Evolutionary conservation across 2,113 vertebrate species (phyloP).

Genomic region (Aegotheles bennettii): DNA sequence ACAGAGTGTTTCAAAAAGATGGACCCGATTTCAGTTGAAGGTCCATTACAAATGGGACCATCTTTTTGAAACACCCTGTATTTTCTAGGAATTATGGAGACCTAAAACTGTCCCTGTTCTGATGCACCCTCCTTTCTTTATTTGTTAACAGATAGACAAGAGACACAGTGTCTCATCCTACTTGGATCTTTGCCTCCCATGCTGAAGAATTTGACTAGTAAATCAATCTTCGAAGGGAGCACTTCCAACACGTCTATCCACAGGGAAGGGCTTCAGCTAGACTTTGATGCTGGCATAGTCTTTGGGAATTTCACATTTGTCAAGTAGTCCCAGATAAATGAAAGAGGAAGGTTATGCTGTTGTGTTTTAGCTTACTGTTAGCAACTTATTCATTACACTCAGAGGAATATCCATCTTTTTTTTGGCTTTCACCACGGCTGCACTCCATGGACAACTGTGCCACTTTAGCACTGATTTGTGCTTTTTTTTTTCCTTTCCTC

Average conservation of each 20-base stretch:
- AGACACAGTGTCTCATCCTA: not conserved
- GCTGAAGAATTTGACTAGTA: not conserved
- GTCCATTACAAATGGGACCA: too few species aligned
- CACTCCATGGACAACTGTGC: not conserved
- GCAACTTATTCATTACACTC: not conserved
- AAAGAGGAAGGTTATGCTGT: not conserved
- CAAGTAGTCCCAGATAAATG: not conserved
- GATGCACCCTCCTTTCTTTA: not conserved
- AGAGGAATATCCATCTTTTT: not conserved
- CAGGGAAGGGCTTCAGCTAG: not conserved
- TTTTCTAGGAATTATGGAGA: not conserved
- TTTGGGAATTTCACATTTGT: not conserved
- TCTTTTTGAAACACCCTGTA: too few species aligned
- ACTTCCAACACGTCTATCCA: not conserved
- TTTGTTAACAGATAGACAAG: not conserved
- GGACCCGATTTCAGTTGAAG: too few species aligned
- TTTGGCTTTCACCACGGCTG: not conserved
- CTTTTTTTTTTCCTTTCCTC: not conserved
- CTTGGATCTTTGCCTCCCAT: not conserved
- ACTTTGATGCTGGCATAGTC: not conserved
- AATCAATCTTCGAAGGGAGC: not conserved
- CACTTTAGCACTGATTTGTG: constrained; percentile 40
- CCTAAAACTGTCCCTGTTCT: not conserved
- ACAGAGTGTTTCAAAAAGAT: too few species aligned
- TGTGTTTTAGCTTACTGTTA: not conserved